phyloP scores from a whole-genome alignment of 64 coral and sea anemone species.

The Montipora efflorescens region DNA sequence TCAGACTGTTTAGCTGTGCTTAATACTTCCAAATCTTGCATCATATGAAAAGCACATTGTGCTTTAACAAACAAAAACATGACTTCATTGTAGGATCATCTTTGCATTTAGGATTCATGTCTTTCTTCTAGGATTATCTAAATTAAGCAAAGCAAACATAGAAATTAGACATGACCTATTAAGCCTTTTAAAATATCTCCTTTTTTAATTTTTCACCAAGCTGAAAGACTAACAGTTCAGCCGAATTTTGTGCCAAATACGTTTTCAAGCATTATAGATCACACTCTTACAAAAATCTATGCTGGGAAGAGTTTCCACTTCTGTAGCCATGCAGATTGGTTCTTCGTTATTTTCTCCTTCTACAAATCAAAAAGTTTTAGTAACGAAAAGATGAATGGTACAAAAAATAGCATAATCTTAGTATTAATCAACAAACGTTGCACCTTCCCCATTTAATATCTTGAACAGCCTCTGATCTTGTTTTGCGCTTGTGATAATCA shows the following conservation, averaged over 20 bases:
- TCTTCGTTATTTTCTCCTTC: slow-evolving; percentile 90
- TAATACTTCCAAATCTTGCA: neutral
- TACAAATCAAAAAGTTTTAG: neutral
- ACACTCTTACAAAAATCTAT: slow-evolving; percentile 91
- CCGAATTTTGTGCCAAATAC: no score
- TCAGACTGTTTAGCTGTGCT: neutral
- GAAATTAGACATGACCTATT: no score
- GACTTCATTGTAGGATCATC: neutral
- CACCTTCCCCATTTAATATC: slow-evolving; percentile 88
- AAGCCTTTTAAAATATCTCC: no score
- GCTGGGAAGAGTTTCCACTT: slow-evolving; percentile 90
- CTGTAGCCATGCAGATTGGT: slow-evolving; percentile 34
- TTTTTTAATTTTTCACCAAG: no score
- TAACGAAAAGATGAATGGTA: no score
- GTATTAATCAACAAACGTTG: neutral
- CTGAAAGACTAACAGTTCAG: no score
- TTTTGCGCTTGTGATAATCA: slow-evolving; percentile 92
- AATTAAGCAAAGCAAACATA: neutral
- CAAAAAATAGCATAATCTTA: no score
- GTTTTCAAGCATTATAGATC: neutral
- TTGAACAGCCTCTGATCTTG: slow-evolving; percentile 90
- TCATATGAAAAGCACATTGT: neutral
- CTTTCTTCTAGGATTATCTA: no score
- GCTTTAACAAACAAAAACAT: neutral
- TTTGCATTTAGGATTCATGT: neutral